Percentiles rank a stretch among this genome's conserved stretches.
Evolutionary conservation across 92 coral and sea anemone species (phyloP).

Genomic region (Zoanthus sociatus): DNA sequence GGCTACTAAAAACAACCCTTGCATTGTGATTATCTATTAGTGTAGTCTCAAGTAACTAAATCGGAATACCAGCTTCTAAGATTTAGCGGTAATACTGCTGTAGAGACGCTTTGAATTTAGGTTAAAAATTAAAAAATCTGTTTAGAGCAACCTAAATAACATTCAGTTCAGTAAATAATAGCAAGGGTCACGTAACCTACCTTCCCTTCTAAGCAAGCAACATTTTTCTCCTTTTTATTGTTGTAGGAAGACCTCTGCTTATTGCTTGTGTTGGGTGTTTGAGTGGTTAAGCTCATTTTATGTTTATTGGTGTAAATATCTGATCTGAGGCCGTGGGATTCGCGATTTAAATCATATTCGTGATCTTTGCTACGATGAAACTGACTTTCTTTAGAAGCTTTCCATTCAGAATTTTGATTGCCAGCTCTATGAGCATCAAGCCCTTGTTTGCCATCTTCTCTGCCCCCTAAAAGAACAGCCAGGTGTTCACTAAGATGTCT

Average conservation of each 20-base stretch:
- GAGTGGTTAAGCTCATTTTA: neutral
- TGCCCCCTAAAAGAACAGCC: slow-evolving; percentile 19
- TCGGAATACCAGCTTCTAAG: no score
- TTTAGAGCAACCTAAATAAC: neutral
- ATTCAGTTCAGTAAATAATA: neutral
- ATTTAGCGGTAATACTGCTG: no score
- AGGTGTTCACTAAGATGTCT: slow-evolving; percentile 33
- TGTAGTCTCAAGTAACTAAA: no score
- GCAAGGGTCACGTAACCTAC: neutral
- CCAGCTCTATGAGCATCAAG: neutral
- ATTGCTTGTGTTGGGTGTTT: neutral
- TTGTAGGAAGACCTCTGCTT: neutral
- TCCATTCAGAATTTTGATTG: neutral
- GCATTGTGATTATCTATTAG: no score
- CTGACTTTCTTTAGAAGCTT: neutral
- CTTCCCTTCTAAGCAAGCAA: neutral
- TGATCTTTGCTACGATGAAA: neutral
- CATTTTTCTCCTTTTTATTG: neutral
- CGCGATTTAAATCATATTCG: neutral
- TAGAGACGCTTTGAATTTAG: no score
- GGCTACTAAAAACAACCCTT: no score
- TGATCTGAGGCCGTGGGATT: neutral
- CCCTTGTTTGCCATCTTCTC: neutral
- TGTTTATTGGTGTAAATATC: neutral
- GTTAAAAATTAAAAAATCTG: neutral